Base-by-base conservation (phyloP, 2,113 vertebrate species). In the Sturnus vulgaris region DNA sequence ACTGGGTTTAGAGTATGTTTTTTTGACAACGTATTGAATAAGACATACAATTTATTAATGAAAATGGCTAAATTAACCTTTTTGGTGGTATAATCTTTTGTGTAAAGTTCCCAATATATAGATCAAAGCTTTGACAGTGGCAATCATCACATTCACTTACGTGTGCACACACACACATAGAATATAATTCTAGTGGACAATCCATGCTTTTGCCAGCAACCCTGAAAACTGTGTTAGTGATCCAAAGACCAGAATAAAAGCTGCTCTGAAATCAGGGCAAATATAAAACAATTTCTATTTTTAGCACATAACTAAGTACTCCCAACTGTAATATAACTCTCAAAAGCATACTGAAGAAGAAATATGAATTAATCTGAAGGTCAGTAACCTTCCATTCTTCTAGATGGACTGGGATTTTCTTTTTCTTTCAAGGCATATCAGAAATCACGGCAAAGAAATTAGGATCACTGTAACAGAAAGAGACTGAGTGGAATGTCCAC, bases 401-500 rank as follows among this genome's bases (percentile, higher is more conserved):
- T 35, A 97, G 94, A 94, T 91, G 90, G 60, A 84, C 22, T 93
- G 87, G 93, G 87, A 94, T 95, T 94, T 95, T 88, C 83, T 82
- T 95, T 97, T 94, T 94, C 85, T 90, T 97, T 97, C 60, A 91
- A 86, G 57, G 59, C 40, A 46, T 73, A 93, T 68, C 88, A 96
- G 75, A 97, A 97, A 97, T 94, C 90, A 97, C 44, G 27, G 91
- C 86, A 96, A 96, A 96, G 77, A 93, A 96, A 88, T 82, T n/a
- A 92, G 82, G 73, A 96, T 95, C 75, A 86, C 27, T 96, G 68
- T 88, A 96, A 96, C 59, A 96, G 75, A 95, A 96, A 96, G 37
- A 97, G 84, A 97, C 86, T 30, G 31, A 96, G 57, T 93, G 97
- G 97, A 98, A 98, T 98, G 97, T 97, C 90, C 95, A 94, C 88